Evolutionary conservation across 1,140 invertebrate species (phyloP).

Genomic region (Zaprionus africanus): DNA sequence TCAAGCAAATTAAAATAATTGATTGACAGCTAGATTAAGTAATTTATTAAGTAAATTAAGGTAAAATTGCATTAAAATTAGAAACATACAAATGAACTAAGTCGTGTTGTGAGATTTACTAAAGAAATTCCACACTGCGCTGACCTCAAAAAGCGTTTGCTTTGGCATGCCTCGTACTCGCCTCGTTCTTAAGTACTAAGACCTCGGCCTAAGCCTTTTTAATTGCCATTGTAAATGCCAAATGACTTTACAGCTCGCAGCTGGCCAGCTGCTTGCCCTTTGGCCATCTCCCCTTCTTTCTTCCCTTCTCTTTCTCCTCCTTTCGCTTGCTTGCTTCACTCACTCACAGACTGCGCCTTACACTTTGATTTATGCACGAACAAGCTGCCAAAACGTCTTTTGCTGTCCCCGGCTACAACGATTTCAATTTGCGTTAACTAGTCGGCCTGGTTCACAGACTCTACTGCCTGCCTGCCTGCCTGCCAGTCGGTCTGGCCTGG

Average conservation of each 20-base stretch:
- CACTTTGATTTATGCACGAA: slow-evolving; percentile 64
- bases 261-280: slow-evolving; percentile 12
- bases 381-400: slow-evolving; percentile 54
- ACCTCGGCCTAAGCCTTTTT: slow-evolving; percentile 49
- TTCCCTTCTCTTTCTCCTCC: not conserved
- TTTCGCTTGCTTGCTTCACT: not conserved
- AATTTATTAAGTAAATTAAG: not conserved
- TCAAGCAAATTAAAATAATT: not conserved
- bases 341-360: slow-evolving; percentile 24
- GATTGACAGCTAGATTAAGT: not conserved
- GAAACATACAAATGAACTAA: not conserved
- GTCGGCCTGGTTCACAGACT: slow-evolving; percentile 51
- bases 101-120: not conserved
- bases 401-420: slow-evolving; percentile 51
- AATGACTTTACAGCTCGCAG: slow-evolving; percentile 38
- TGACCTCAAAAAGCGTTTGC: slow-evolving; percentile 17
- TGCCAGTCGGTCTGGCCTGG: not conserved
- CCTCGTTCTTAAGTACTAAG: slow-evolving; percentile 41
- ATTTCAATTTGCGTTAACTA: slow-evolving; percentile 68
- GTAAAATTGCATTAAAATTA: not conserved
- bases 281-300: not conserved
- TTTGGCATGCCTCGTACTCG: slow-evolving; percentile 10
- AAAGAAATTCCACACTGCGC: not conserved
- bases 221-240: slow-evolving; percentile 56
- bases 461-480: slow-evolving; percentile 3